Evolutionary conservation across 2,888 invertebrate species (phyloP), one percentile per base, ranked within the genome.

Genomic region (Pandemis cinnamomeana): DNA sequence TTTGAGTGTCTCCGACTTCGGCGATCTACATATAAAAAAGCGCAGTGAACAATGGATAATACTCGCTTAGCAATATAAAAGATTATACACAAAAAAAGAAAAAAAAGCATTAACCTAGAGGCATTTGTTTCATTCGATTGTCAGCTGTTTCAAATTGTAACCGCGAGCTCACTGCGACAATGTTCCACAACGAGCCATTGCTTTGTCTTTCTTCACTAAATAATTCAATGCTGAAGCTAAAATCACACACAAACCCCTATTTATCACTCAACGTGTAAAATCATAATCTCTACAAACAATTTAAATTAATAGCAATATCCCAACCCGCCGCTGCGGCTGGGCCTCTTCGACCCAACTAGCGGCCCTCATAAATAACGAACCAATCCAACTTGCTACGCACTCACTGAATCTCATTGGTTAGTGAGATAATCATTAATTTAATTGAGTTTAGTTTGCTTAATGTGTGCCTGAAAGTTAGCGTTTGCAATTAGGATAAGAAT

Each of bases 331-430:
- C 66, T 13, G 67, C 55, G 67, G 67, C 13, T 15, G 46, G 84
- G 82, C 81, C 81, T 78, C 79, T 83, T 81, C 80, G 83, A 81
- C 83, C 87, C 85, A 6, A 67, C 66, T 64, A 64, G 63, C 48
- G 44, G 58, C 89, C 84, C 82, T 87, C 87, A 91, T 91, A 91
- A 91, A 91, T 91, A 87, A 89, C 87, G 78, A 88, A 80, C 86
- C 88, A 89, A 90, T 90, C 86, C 88, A 89, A 91, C 80, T 91
- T 89, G 83, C 80, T 87, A 87, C 82, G 83, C 81, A 81, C 83
- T 77, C 77, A 77, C 82, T 82, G 85, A 83, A 84, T 87, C 84
- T 83, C 83, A 80, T 77, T 85, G 82, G 78, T 78, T 75, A 78
- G 83, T 83, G 80, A 82, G 84, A 84, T 86, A 83, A 86, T 84